Percentiles rank a stretch among this genome's conserved stretches.
phyloP scores from a whole-genome alignment of 1,140 invertebrate genomes.

The Drosophila bocqueti region DNA sequence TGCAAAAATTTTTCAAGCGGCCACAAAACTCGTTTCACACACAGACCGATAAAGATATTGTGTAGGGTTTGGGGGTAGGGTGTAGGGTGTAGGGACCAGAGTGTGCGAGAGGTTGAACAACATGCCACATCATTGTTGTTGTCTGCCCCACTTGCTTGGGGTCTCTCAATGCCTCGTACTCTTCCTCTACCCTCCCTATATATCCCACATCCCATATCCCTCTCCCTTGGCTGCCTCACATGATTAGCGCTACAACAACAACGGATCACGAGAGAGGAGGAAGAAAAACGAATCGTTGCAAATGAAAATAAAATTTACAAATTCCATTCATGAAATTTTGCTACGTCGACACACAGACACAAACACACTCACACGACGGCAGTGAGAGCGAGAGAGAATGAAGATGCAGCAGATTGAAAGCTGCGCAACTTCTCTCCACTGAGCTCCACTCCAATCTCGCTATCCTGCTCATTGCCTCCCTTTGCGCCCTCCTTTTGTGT shows the following conservation, averaged over 20 bases:
- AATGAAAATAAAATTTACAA: constrained; percentile 84
- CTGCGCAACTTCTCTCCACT: constrained; percentile 19
- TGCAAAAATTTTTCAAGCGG: constrained; percentile 35
- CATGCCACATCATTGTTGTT: constrained; percentile 63
- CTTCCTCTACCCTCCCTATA: background rate
- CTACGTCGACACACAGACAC: constrained; percentile 62
- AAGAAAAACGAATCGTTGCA: constrained; percentile 63
- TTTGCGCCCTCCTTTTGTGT: constrained; percentile 14
- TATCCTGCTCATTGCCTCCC: constrained; percentile 15
- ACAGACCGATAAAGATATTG: constrained; percentile 6
- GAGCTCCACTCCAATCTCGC: constrained; percentile 27
- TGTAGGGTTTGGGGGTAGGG: background rate
- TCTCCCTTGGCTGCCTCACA: constrained; percentile 48
- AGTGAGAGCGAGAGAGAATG: constrained; percentile 8
- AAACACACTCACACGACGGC: background rate
- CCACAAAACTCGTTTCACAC: constrained; percentile 65
- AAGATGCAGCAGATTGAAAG: constrained; percentile 38
- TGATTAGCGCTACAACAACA: constrained; percentile 65
- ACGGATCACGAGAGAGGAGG: constrained; percentile 29
- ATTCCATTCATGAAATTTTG: constrained; percentile 83
- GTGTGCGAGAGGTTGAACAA: constrained; percentile 31
- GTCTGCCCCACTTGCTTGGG: constrained; percentile 70
- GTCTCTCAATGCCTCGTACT: constrained; percentile 21
- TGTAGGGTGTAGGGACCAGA: background rate
- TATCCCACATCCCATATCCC: background rate